These are phyloP conservation scores for Gadopsis bispinosus DNA, from an alignment of 2,797 vertebrate genomes.

Conservation along the genomic window DNA sequence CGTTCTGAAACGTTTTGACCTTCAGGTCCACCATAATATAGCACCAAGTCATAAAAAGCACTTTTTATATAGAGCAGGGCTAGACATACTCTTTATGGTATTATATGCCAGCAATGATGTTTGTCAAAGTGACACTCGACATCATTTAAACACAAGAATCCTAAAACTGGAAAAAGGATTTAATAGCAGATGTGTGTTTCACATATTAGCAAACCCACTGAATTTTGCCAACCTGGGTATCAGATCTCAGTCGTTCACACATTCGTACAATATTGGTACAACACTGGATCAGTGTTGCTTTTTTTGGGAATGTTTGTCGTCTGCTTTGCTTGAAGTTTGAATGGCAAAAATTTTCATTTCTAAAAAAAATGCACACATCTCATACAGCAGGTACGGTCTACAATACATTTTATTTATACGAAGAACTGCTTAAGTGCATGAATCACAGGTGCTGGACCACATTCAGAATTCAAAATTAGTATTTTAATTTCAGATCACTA, in stretches of 20 bases:
- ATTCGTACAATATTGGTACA: background rate
- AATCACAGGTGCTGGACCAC: background rate
- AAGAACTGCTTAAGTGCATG: background rate
- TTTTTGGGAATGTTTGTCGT: no score
- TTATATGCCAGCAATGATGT: no score
- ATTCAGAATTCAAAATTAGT: background rate
- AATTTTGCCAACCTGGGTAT: background rate
- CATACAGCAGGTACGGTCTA: background rate
- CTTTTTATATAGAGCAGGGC: no score
- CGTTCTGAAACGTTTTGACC: no score
- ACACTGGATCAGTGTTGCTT: no score
- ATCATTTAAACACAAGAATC: background rate
- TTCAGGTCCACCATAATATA: no score
- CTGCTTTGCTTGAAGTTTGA: no score
- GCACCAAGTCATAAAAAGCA: no score
- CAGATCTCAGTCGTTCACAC: background rate
- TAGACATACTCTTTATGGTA: no score
- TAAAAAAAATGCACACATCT: background rate
- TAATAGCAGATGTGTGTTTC: background rate
- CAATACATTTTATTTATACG: background rate
- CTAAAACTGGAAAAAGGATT: no score
- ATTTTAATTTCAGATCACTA: constrained; percentile 11
- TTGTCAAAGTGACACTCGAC: background rate
- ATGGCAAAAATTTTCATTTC: background rate
- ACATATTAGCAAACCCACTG: background rate